Base-by-base conservation (phyloP, 2,113 vertebrate genomes). In the Notiomystis cincta region DNA sequence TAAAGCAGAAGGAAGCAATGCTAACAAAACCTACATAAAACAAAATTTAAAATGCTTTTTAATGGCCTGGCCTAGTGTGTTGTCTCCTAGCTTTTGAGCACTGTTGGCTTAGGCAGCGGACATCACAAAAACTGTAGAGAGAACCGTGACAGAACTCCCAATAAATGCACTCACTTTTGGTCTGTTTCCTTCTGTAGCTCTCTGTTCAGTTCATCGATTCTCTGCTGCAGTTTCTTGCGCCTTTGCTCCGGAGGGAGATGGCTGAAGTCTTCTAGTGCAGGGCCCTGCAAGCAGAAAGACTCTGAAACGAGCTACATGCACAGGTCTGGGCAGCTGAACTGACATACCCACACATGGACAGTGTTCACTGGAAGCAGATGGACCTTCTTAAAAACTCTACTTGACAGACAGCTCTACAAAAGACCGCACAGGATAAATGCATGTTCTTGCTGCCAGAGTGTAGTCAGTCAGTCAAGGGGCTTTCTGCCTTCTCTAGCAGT, bases 191-290 rank as follows among this genome's bases (percentile, higher is more conserved):
- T 99, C 96, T 99, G 99, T 25, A 99, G 98, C 94, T 99, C 99
- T 97, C 98, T 98, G 97, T 98, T 98, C 62, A 99, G 99, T 93
- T 99, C 99, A 92, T 99, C 99, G 1, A 99, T 99, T 97, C 98
- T 98, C 94, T 99, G 99, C 90, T 99, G 99, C 78, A 99, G 98
- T 97, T 98, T 99, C 97, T 99, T 99, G 84, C 99, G 99, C 93
- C 99, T 98, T 96, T 99, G 99, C 93, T 99, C 99, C 24, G 99
- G 99, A 20, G 99, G 99, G 78, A 99, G 98, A 89, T 99, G 99
- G 97, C 99, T 99, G 94, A 99, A 99, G 96, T 99, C 99, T 97
- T 99, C 99, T 67, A 99, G 96, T 45, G 99, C 98, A 31, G 99
- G 98, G 23, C 99, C 99, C 99, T 99, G 97, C 66, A 98, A 98